Percentiles rank a stretch among this genome's conserved stretches.
These are phyloP conservation scores for Spatulosminthurus flaviceps DNA, from an alignment of 2,888 invertebrate genomes.

Conservation along the genomic window DNA sequence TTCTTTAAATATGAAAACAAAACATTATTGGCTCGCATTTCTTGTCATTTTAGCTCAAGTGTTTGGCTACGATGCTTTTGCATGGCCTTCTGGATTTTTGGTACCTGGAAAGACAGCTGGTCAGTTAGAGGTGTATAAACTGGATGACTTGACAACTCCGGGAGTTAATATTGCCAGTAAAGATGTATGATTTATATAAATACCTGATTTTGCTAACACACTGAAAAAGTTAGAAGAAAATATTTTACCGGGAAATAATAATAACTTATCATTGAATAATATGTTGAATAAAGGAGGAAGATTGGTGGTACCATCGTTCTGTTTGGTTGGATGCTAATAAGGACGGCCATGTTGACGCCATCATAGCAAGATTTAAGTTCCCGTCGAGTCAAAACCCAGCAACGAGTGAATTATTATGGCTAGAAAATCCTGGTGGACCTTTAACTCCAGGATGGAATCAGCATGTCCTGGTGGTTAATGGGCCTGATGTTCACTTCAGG, in stretches of 20 bases:
- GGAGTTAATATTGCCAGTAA: conserved; percentile 58
- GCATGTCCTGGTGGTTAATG: conserved; percentile 56
- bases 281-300: conserved; percentile 32
- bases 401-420: conserved; percentile 60
- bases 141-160: conserved; percentile 52
- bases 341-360: conserved; percentile 64
- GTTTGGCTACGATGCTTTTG: conserved; percentile 63
- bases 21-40: neutral
- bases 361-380: conserved; percentile 58
- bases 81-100: conserved; percentile 65
- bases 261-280: too few relatives aligned
- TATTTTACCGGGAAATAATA: neutral
- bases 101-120: conserved; percentile 64
- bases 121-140: conserved; percentile 64
- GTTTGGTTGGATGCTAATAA: conserved; percentile 64
- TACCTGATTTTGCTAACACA: neutral
- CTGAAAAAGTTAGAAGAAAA: neutral
- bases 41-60: conserved; percentile 54
- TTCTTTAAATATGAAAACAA: too few relatives aligned
- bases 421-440: conserved; percentile 63
- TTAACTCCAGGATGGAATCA: conserved; percentile 60
- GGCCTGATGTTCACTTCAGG: conserved; percentile 64
- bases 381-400: conserved; percentile 47
- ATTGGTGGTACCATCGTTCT: conserved; percentile 64
- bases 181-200: conserved; percentile 50